Evolutionary conservation across 2,888 invertebrate genomes (phyloP).

Genomic region (Eledona agricola): DNA sequence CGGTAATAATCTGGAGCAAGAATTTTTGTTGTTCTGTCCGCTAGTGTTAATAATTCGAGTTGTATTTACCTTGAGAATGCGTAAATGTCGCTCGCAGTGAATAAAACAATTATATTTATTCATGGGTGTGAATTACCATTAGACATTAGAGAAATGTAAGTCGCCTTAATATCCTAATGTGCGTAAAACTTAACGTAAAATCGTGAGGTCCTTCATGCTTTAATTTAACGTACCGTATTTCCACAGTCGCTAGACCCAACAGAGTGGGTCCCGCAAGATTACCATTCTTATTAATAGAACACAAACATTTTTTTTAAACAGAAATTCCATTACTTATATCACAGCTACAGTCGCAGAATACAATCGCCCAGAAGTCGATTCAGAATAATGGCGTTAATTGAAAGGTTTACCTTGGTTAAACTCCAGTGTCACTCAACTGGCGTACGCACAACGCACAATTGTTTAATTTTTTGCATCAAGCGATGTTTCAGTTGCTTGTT

Average conservation of each 20-base stretch:
- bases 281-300: slow-evolving; percentile 12
- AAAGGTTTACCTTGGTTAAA: slow-evolving; percentile 19
- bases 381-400: slow-evolving; percentile 1
- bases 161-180: too few relatives aligned
- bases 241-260: slow-evolving; percentile 10
- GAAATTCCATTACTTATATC: slow-evolving; percentile 8
- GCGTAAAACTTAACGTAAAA: too few relatives aligned
- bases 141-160: too few relatives aligned
- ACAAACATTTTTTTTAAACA: slow-evolving; percentile 7
- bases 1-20: too few relatives aligned
- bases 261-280: slow-evolving; percentile 7
- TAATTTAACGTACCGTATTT: slow-evolving; percentile 22
- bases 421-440: too few relatives aligned
- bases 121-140: too few relatives aligned
- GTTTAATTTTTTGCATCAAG: too few relatives aligned
- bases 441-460: too few relatives aligned
- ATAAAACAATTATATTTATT: too few relatives aligned
- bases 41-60: background rate
- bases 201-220: slow-evolving; percentile 17
- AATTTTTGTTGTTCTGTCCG: background rate
- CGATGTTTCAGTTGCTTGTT: too few relatives aligned
- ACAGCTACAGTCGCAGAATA: slow-evolving; percentile 2
- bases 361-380: slow-evolving; percentile 7
- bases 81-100: too few relatives aligned
- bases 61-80: too few relatives aligned